These are phyloP conservation scores for Mactromeris polynyma DNA, from an alignment of 2,888 invertebrate genomes.

Conservation along the genomic window DNA sequence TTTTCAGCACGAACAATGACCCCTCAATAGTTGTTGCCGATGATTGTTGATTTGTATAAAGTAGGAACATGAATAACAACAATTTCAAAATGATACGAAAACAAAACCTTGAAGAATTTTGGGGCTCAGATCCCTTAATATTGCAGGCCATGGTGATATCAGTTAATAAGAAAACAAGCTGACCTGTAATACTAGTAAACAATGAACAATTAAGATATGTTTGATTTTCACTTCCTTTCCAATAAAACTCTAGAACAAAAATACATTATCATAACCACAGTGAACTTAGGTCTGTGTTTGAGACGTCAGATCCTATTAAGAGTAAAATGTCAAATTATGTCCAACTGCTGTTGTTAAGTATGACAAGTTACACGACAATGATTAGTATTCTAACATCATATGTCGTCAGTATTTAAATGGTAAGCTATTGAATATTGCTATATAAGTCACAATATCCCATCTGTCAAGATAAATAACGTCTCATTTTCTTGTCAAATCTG, in stretches of 20 bases:
- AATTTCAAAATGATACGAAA: too few species aligned
- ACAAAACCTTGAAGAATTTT: too few species aligned
- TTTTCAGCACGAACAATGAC: too few species aligned
- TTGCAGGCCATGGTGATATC: background rate
- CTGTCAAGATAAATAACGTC: conserved; percentile 31
- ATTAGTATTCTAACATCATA: conserved; percentile 18
- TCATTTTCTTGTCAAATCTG: conserved; percentile 50
- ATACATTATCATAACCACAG: background rate
- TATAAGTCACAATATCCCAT: conserved; percentile 41
- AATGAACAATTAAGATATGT: background rate
- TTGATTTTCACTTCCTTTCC: background rate
- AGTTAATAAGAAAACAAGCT: background rate
- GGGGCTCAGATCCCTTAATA: background rate
- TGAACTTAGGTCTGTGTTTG: background rate
- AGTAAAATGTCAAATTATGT: conserved; percentile 8
- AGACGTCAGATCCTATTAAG: background rate
- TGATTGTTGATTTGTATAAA: too few species aligned
- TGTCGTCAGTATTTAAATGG: conserved; percentile 45
- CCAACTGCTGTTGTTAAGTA: conserved; percentile 7
- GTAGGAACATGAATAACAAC: too few species aligned
- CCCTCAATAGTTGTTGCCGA: too few species aligned
- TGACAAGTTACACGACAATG: conserved; percentile 27
- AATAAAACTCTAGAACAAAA: background rate
- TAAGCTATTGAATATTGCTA: conserved; percentile 36
- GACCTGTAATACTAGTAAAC: background rate